A percentile compares a stretch with the other conserved stretches of the same genome.
phyloP scores from a whole-genome alignment of 2,797 vertebrate species.

The Acanthiza pusilla region DNA sequence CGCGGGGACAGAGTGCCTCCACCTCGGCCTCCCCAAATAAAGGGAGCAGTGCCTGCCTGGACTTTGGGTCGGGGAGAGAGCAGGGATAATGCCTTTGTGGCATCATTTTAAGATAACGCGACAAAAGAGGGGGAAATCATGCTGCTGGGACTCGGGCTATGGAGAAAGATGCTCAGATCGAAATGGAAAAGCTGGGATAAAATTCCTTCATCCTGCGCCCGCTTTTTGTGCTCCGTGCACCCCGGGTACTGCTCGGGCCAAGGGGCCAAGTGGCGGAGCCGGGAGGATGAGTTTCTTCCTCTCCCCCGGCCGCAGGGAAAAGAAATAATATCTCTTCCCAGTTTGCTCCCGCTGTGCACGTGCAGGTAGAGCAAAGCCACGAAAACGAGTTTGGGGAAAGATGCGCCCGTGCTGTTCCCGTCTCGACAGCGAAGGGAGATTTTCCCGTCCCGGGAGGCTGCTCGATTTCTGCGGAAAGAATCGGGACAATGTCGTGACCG shows the following conservation, averaged over 20 bases:
- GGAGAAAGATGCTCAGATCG: background rate
- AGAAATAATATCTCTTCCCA: no score
- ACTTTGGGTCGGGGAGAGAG: background rate
- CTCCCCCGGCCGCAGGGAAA: fast-evolving
- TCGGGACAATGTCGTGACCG: background rate
- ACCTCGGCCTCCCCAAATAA: background rate
- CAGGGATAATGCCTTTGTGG: background rate
- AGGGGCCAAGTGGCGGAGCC: background rate
- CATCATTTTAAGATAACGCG: background rate
- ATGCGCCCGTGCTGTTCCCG: fast-evolving
- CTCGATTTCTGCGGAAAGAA: background rate
- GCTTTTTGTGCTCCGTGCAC: background rate
- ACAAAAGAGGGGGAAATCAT: background rate
- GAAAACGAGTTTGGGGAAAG: background rate
- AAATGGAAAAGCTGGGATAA: background rate
- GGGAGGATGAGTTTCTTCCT: background rate
- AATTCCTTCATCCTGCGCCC: background rate
- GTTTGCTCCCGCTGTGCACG: background rate
- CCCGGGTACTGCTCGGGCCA: background rate
- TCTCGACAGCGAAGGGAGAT: background rate
- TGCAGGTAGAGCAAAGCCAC: background rate
- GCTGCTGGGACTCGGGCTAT: background rate
- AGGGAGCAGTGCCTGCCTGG: background rate
- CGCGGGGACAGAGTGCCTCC: background rate
- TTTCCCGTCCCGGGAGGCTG: background rate